A percentile compares a stretch with the other conserved stretches of the same genome.
Evolutionary conservation across 2,888 invertebrate species (phyloP).

Genomic region (Pherbina coryleti): DNA sequence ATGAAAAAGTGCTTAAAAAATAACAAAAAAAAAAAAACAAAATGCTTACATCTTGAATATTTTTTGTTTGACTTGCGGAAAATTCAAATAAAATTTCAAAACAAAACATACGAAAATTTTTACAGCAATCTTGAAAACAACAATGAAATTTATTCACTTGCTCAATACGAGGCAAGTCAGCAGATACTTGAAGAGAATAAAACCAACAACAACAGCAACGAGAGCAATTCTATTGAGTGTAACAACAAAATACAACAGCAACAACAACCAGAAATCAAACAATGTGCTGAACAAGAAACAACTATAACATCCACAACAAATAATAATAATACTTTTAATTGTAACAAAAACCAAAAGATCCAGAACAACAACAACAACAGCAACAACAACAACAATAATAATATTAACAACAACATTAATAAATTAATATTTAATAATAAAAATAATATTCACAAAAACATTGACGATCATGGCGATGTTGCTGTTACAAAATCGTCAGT

Average conservation of each 20-base stretch:
- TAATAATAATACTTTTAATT: slow-evolving; percentile 47
- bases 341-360: no score
- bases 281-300: slow-evolving; percentile 26
- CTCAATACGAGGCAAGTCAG: slow-evolving; percentile 69
- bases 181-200: slow-evolving; percentile 53
- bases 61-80: not conserved
- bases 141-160: slow-evolving; percentile 70
- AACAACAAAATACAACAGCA: slow-evolving; percentile 27
- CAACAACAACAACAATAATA: slow-evolving; percentile 41
- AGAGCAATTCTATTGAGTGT: slow-evolving; percentile 42
- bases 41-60: no score
- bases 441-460: slow-evolving; percentile 7
- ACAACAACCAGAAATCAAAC: slow-evolving; percentile 14
- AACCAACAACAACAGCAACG: slow-evolving; percentile 45
- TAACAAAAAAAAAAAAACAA: slow-evolving; percentile 31
- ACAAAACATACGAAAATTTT: slow-evolving; percentile 53
- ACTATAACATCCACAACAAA: slow-evolving; percentile 41
- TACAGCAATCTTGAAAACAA: slow-evolving; percentile 70
- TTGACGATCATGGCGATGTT: not conserved
- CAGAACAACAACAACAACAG: slow-evolving; percentile 43
- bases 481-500: slow-evolving; percentile 20
- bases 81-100: slow-evolving; percentile 36
- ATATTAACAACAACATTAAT: slow-evolving; percentile 41
- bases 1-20: no score
- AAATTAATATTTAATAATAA: slow-evolving; percentile 36